Evolutionary conservation across 2,797 vertebrate species (phyloP).

Genomic region (Microchirus variegatus): DNA sequence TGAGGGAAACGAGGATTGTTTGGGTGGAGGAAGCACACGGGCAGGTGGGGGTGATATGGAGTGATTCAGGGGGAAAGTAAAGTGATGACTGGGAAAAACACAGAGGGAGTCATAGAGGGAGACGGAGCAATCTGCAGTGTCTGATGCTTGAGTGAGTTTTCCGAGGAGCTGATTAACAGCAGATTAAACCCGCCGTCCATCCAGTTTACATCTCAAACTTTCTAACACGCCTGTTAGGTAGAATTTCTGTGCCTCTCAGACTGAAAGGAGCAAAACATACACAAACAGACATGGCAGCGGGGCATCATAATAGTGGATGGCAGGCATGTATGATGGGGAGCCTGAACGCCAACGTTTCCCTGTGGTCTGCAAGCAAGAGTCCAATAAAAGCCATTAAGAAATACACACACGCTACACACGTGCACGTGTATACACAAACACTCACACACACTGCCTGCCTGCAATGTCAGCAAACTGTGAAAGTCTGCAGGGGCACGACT

Average conservation of each 20-base stretch:
- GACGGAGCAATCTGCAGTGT: slow-evolving; percentile 84
- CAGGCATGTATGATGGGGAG: slow-evolving; percentile 40
- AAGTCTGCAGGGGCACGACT: slow-evolving; percentile 39
- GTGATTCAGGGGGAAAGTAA: slow-evolving; percentile 29
- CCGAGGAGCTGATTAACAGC: slow-evolving; percentile 87
- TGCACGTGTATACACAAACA: slow-evolving; percentile 22
- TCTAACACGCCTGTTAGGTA: slow-evolving; percentile 56
- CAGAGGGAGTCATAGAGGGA: slow-evolving; percentile 36
- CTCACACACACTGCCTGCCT: slow-evolving; percentile 27
- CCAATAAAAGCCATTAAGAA: slow-evolving; percentile 56
- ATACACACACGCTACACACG: slow-evolving; percentile 21
- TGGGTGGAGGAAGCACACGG: slow-evolving; percentile 11
- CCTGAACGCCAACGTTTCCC: slow-evolving; percentile 34
- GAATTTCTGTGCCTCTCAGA: slow-evolving; percentile 37
- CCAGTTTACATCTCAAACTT: slow-evolving; percentile 79
- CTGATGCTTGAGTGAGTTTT: slow-evolving; percentile 91
- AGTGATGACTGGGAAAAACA: slow-evolving; percentile 53
- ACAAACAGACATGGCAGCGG: slow-evolving; percentile 18
- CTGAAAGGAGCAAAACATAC: slow-evolving; percentile 36
- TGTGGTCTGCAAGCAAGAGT: slow-evolving; percentile 49
- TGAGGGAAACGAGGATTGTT: slow-evolving; percentile 31
- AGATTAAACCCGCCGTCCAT: slow-evolving; percentile 84
- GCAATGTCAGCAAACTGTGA: slow-evolving; percentile 63
- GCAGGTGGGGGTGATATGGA: slow-evolving; percentile 53
- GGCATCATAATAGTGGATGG: slow-evolving; percentile 34